Evolutionary conservation across 1,140 invertebrate species (phyloP).

Genomic region (Myzus persicae): DNA sequence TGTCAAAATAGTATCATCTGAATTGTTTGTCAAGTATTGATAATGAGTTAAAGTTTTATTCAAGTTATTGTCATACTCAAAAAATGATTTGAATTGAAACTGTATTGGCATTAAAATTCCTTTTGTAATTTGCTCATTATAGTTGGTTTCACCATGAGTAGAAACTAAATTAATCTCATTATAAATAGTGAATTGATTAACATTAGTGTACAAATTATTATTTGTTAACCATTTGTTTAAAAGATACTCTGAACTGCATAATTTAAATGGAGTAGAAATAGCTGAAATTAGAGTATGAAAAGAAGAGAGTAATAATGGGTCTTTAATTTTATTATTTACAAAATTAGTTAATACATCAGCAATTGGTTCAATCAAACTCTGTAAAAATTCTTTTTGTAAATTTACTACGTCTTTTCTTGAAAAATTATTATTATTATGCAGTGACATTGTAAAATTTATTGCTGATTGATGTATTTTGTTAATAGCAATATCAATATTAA

Average conservation of each 20-base stretch:
- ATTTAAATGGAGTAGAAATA: background rate
- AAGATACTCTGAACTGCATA: background rate
- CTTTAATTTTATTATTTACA: constrained; percentile 17
- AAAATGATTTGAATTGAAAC: constrained; percentile 1
- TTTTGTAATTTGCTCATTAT: background rate
- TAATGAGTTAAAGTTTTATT: background rate
- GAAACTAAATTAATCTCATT: constrained; percentile 8
- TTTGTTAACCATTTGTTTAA: constrained; percentile 20
- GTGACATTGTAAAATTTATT: background rate
- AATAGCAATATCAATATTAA: background rate
- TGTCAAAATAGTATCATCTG: too few relatives aligned
- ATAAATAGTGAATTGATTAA: background rate
- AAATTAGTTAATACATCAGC: background rate
- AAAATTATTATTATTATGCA: background rate
- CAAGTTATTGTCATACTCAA: background rate
- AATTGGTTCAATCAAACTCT: background rate
- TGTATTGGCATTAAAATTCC: constrained; percentile 1
- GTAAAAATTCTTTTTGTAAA: background rate
- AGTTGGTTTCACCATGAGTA: background rate
- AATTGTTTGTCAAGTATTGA: too few relatives aligned
- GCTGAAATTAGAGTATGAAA: background rate
- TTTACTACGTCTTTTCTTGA: background rate
- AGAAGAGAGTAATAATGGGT: constrained; percentile 3
- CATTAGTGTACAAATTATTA: background rate
- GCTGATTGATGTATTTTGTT: background rate